Evolutionary conservation across 2,797 vertebrate genomes (phyloP).

Genomic region (Tympanoctomys barrerae): DNA sequence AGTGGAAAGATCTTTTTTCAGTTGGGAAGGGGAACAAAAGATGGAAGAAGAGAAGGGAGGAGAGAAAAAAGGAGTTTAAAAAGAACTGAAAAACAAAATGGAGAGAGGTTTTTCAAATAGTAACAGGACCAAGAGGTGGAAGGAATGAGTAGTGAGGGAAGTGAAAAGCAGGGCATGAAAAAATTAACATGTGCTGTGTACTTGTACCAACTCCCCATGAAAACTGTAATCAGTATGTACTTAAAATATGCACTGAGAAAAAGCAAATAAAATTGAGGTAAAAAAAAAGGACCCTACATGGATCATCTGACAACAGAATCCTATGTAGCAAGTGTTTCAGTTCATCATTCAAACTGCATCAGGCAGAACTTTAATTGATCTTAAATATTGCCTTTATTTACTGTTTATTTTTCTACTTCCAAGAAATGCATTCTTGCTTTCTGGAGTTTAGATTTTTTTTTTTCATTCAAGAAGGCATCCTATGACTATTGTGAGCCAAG

Average conservation of each 20-base stretch:
- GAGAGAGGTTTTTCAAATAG: not conserved
- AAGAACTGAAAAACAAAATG: not conserved
- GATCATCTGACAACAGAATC: not conserved
- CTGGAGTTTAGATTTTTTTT: not conserved
- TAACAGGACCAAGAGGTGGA: not conserved
- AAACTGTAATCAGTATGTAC: not conserved
- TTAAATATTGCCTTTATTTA: slow-evolving; percentile 18
- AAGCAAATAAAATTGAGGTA: not conserved
- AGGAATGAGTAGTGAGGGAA: not conserved
- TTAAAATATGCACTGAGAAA: not conserved
- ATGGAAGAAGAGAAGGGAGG: not conserved
- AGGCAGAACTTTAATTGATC: not conserved
- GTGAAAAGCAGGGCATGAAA: not conserved
- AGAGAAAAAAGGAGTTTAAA: not conserved
- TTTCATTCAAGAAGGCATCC: not conserved
- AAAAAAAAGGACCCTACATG: not conserved
- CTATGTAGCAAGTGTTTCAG: not conserved
- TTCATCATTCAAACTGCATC: slow-evolving; percentile 1
- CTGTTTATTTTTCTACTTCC: slow-evolving; percentile 13
- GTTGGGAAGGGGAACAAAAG: not conserved
- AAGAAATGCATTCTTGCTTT: not conserved
- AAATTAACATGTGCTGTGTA: not conserved
- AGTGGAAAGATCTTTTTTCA: not conserved
- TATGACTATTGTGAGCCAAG: not conserved
- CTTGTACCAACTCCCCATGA: not conserved